Evolutionary conservation across 2,797 vertebrate genomes (phyloP).

Genomic region (Tragelaphus oryx): DNA sequence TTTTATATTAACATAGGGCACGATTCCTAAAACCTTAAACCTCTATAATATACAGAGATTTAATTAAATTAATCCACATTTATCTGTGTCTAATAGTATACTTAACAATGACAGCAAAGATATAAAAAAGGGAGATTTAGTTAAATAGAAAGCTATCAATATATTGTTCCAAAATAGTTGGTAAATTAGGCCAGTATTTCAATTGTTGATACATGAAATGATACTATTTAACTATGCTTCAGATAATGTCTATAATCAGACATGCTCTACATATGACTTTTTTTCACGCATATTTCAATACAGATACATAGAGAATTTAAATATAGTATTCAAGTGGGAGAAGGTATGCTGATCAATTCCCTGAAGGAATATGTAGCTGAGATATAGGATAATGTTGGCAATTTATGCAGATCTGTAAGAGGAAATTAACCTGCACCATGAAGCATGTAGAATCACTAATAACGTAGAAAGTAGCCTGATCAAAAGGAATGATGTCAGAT

Average conservation of each 20-base stretch:
- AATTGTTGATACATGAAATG: not conserved
- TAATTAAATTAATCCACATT: not conserved
- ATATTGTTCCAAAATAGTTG: not conserved
- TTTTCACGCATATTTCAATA: not conserved
- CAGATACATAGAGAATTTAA: not conserved
- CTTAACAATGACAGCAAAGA: not conserved
- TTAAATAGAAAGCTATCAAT: not conserved
- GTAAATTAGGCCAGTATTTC: not conserved
- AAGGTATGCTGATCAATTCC: not conserved
- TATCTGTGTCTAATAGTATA: not conserved
- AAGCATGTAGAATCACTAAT: slow-evolving; percentile 50
- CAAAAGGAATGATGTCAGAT: slow-evolving; percentile 37
- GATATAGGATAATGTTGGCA: slow-evolving; percentile 38
- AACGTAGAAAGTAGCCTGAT: slow-evolving; percentile 10
- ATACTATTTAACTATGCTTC: not conserved
- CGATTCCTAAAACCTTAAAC: not conserved
- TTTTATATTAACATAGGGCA: not conserved
- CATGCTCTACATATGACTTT: not conserved
- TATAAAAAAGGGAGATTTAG: not conserved
- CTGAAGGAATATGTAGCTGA: slow-evolving; percentile 33
- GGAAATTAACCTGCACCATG: slow-evolving; percentile 44
- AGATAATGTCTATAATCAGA: not conserved
- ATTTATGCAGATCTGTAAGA: slow-evolving; percentile 39
- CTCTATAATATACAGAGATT: not conserved
- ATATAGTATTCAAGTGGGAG: not conserved